Evolutionary conservation across 2,888 invertebrate species (phyloP).

Genomic region (Cetonia aurata): DNA sequence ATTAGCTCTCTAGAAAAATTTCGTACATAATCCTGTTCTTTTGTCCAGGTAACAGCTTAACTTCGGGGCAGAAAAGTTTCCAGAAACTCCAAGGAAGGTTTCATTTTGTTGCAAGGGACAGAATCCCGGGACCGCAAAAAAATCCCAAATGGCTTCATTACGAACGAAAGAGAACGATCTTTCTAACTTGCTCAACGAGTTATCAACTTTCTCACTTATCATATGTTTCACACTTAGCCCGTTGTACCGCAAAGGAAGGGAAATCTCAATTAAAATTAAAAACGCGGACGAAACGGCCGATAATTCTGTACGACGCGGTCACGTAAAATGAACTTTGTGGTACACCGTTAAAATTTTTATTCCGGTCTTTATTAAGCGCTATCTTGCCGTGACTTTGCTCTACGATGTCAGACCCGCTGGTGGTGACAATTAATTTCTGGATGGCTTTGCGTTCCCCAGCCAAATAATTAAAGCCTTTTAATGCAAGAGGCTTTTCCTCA

Average conservation of each 20-base stretch:
- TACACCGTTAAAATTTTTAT: not conserved
- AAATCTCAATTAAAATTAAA: conserved; percentile 26
- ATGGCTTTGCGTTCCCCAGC: not conserved
- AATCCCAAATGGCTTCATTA: not conserved
- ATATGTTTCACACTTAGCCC: conserved; percentile 3
- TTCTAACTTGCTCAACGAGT: not conserved
- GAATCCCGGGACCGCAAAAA: not conserved
- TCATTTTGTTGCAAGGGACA: too few relatives aligned
- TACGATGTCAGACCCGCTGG: not conserved
- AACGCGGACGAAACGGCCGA: conserved; percentile 1
- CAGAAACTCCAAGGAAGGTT: too few relatives aligned
- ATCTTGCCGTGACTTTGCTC: conserved; percentile 8
- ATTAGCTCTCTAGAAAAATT: too few relatives aligned
- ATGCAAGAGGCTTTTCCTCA: conserved; percentile 7
- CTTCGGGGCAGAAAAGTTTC: too few relatives aligned
- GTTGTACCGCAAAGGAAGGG: not conserved
- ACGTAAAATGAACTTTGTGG: conserved; percentile 20
- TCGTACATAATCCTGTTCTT: too few relatives aligned
- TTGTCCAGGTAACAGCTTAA: too few relatives aligned
- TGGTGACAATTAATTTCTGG: conserved; percentile 14
- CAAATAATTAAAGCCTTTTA: conserved; percentile 11
- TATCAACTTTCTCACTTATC: conserved; percentile 4
- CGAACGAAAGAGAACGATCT: not conserved
- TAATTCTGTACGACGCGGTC: conserved; percentile 9
- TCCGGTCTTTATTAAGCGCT: conserved; percentile 14